Base-by-base conservation (phyloP, 1,140 invertebrate genomes). In the Drosophila funebris region DNA sequence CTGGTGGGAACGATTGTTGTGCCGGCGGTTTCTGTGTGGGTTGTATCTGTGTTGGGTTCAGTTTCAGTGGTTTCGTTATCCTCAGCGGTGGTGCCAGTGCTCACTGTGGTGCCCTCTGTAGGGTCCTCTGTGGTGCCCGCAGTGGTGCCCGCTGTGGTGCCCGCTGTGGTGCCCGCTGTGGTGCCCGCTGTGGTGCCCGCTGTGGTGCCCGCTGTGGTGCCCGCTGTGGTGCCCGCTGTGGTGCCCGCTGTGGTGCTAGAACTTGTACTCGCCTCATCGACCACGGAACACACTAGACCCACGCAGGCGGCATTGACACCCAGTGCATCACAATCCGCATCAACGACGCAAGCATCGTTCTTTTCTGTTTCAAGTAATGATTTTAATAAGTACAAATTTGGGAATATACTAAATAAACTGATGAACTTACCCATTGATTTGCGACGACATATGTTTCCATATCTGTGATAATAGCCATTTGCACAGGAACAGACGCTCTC, bases 401-500 rank as follows among this genome's bases (percentile, higher is more conserved):
- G 2, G 7, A 11, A 20, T 44, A 29, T 16, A 50, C 5, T 50
- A 18, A 11, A 3, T 4, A n/a, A 9, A 1, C 11, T 27, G 3
- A 9, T 4, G 14, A 7, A 74, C 36, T 69, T 54, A 92, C 91
- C 87, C 90, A 91, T 91, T 85, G 91, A 92, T 89, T 89, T 91
- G 62, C 89, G 87, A 57, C 91, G 90, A 39, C 91, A 92, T 64
- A 92, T 90, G 71, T 92, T 92, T 73, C 90, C 89, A 90, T 85
- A 83, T 89, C 91, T 90, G 46, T 90, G 63, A 77, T 92, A 91
- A 88, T 90, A 92, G 72, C 90, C 91, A 79, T 91, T 83, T 77
- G 91, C 81, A 79, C 91, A 92, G 71, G 72, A 63, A 71, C 91
- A 92, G 39, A 90, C 73, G 71, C 68, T 79, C 58, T 92, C 76